Evolutionary conservation across 2,797 vertebrate species (phyloP), one percentile per base, ranked within the genome.

Genomic region (Pangasius macronema): DNA sequence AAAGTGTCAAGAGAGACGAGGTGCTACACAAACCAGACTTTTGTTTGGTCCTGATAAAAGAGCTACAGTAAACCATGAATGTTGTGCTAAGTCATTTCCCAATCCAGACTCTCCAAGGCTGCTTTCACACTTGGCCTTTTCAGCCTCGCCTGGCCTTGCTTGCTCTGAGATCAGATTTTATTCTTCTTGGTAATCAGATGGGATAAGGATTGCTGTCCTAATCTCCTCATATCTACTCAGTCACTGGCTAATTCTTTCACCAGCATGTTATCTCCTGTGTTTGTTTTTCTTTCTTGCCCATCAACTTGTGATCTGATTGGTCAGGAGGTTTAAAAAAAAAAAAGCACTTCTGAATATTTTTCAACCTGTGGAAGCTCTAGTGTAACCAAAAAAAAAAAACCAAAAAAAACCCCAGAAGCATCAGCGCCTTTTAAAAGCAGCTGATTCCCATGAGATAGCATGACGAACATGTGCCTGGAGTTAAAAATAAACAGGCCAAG

Each of bases 1-100:
- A 87, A 82, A 86, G 72, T 22, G 14, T 84, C 46, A 63, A 67
- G 51, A 79, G 46, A 90, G 33, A 80, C 16, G 9, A 13, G 57
- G 9, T 76, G 86, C 86, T 61, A 68, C 39, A 68, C 49, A 24
- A 30, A 30, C 18, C 49, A 3, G 27, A 33, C n/a, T 53, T 46
- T 5, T 13, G 24, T 53, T 39, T 27, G 33, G 53, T 80, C 77
- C 30, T 39, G 30, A 80, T 7, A 80, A 33, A 57, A 80, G 30
- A 36, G 53, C 77, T 57, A 80, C 77, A 55, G 76, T 79, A 79
- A 79, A 79, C 76, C 51, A 11, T 7, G 51, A 39, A 80, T 11
- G 77, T 59, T 5, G 20, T 59, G 77, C 46, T 33, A 4, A 79
- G 30, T 57, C 76, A 24, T 2, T n/a, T 76, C 27, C n/a, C 46